Evolutionary conservation across 1,140 invertebrate species (phyloP).

Genomic region (Acromyrmex heyeri): DNA sequence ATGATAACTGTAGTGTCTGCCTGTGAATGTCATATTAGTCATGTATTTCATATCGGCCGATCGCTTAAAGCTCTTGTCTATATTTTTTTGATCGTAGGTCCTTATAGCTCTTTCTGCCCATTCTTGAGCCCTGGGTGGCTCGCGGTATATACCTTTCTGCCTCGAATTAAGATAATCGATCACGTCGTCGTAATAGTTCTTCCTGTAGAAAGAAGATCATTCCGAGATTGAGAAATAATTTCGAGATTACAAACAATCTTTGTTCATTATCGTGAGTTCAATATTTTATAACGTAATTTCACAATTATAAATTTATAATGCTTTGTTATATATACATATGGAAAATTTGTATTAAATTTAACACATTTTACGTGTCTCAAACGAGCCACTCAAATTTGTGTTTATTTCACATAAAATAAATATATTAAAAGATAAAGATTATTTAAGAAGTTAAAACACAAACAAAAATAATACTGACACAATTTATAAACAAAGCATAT

Average conservation of each 20-base stretch:
- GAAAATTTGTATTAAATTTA: no score
- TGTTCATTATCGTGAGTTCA: not conserved
- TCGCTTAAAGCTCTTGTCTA: constrained; percentile 79
- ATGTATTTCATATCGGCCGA: constrained; percentile 83
- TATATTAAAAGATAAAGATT: no score
- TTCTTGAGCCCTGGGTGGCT: constrained; percentile 91
- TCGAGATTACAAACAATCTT: not conserved
- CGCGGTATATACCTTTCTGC: constrained; percentile 89
- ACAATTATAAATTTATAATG: not conserved
- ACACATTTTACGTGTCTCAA: no score
- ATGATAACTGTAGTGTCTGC: constrained; percentile 85
- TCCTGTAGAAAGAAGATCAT: constrained; percentile 76
- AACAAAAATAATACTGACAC: no score
- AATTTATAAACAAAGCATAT: no score
- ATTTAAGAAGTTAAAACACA: no score
- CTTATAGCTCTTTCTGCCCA: constrained; percentile 93
- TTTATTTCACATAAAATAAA: no score
- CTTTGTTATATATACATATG: not conserved
- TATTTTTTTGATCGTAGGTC: constrained; percentile 88
- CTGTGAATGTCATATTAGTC: constrained; percentile 79
- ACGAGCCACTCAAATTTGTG: no score
- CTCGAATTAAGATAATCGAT: constrained; percentile 93
- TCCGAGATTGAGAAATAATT: not conserved
- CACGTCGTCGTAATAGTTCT: constrained; percentile 94
- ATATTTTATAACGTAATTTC: not conserved